A percentile compares a stretch with the other conserved stretches of the same genome.
Evolutionary conservation across 2,797 vertebrate genomes (phyloP).

Genomic region (Premnoplex brunnescens): DNA sequence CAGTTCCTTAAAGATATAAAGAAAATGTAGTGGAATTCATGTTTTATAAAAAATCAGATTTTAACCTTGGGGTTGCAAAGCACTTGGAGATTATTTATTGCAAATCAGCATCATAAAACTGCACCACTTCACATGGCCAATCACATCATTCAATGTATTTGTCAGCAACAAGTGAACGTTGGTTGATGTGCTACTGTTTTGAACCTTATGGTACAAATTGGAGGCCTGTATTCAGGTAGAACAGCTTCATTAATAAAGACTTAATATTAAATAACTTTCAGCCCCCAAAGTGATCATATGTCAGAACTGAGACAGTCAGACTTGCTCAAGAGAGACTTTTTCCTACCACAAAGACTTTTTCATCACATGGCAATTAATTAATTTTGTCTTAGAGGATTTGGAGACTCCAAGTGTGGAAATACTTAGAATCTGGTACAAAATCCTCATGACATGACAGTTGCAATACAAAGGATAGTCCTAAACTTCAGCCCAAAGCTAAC

Average conservation of each 20-base stretch:
- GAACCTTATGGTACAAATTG: background rate
- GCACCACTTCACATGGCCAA: background rate
- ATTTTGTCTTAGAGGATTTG: background rate
- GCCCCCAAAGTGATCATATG: background rate
- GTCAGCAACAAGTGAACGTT: background rate
- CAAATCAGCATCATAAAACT: background rate
- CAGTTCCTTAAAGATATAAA: background rate
- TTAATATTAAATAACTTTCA: background rate
- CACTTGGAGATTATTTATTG: background rate
- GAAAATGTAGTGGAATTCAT: background rate
- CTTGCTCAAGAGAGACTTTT: background rate
- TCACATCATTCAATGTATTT: background rate
- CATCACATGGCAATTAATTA: background rate
- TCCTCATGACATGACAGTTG: background rate
- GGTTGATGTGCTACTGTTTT: background rate
- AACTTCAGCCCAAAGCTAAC: background rate
- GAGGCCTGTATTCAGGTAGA: background rate
- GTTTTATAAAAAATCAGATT: background rate
- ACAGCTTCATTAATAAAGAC: background rate
- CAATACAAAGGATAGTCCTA: background rate
- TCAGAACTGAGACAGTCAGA: background rate
- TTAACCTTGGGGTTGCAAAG: background rate
- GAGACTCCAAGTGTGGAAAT: background rate
- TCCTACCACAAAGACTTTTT: background rate
- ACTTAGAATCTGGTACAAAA: background rate